Base-by-base conservation (phyloP, 1,140 invertebrate genomes). In the Oedothorax gibbosus region DNA sequence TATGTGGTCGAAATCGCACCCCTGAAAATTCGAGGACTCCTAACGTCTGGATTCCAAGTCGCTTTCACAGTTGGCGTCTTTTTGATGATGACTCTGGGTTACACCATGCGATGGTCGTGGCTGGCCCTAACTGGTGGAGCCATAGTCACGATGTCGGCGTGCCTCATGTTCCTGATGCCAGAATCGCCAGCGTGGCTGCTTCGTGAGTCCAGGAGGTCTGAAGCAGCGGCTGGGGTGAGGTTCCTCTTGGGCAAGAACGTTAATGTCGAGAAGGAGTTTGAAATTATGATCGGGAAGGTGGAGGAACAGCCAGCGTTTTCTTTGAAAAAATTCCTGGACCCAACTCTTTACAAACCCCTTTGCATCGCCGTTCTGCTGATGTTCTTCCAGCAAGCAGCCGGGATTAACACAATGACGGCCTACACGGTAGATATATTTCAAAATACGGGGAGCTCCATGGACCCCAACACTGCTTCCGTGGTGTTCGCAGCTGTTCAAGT, bases 321-420 rank as follows among this genome's bases (percentile, higher is more conserved):
- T 9, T 6, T 49, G 21, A 14, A 90, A 75, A 94, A 95, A 86
- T 89, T 97, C 6, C 93, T 95, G 85, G 93, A 92, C 50, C 92
- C 90, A 12, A 91, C 91, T 76, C 93, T 96, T 88, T 86, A 94
- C 12, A 94, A 94, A 86, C 94, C 96, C 0, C 88, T 97, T 12
- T 87, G 94, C 0, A 95, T 98, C 64, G 94, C 95, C 0, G 89
- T 98, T 8, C 95, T 95, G 5, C 91, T 98, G 56, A 97, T 98
- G 96, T 93, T 96, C 88, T 96, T 98, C 92, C 97, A 98, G 92
- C 97, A 98, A 90, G 90, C 97, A 81, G 96, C 94, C 86, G 97
- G 97, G 35, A 97, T 97, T 87, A 97, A 97, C 87, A 96, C 96
- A 2, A 94, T 98, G 35, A 96, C 98, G 87, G 98, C 97, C 89